Conservation (phyloP, 2,888 invertebrate species). For the Synanthedon andrenaeformis region DNA sequence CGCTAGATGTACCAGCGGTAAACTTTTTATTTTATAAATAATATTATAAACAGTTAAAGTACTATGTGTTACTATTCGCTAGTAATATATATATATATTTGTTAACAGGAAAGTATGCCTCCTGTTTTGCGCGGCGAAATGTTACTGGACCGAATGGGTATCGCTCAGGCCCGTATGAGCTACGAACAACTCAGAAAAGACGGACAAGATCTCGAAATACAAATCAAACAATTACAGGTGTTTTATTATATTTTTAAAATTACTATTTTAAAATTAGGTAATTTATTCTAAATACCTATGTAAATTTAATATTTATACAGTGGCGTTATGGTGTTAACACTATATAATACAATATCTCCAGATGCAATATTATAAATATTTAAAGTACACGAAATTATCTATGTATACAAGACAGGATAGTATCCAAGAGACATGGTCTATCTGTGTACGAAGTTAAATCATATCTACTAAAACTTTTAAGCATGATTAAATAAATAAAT, state of each 20-base stretch:
- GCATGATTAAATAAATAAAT: no score
- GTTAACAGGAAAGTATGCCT: constrained; percentile 74
- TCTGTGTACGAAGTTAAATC: no score
- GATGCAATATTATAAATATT: no score
- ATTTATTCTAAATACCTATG: neutral
- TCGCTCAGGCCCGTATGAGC: constrained; percentile 77
- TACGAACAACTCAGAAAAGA: constrained; percentile 86
- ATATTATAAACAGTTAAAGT: neutral
- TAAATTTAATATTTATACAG: neutral
- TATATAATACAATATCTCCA: no score
- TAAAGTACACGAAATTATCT: no score
- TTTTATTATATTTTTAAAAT: neutral
- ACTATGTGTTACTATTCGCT: neutral
- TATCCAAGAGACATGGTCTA: no score
- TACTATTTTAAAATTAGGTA: neutral
- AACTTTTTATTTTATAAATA: constrained; percentile 3
- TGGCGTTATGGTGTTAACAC: no score
- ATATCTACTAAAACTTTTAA: no score
- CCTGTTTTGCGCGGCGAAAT: constrained; percentile 86
- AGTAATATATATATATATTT: neutral
- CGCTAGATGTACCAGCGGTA: constrained; percentile 58
- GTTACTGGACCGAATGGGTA: constrained; percentile 79
- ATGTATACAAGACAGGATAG: no score
- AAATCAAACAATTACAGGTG: constrained; percentile 85
- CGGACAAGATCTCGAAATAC: constrained; percentile 83